Percentiles rank a stretch among this genome's conserved stretches.
phyloP scores from a whole-genome alignment of 2,113 vertebrate genomes.

The Harpagus bidentatus region DNA sequence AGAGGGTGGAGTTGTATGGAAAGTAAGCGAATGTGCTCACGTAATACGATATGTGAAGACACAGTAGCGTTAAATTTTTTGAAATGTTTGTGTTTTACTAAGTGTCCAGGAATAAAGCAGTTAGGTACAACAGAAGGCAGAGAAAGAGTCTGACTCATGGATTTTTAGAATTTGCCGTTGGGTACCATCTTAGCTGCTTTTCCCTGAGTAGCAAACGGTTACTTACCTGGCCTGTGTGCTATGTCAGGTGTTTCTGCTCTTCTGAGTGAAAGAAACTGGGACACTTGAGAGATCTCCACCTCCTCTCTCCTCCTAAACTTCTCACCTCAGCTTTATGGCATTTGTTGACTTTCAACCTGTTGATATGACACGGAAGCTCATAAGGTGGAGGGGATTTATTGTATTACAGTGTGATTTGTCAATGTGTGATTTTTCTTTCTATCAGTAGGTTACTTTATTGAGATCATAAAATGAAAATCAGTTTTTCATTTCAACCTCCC shows the following conservation, averaged over 20 bases:
- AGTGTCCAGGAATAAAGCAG: not conserved
- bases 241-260: not conserved
- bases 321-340: not conserved
- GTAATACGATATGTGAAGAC: not conserved
- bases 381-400: not conserved
- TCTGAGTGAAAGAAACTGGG: not conserved
- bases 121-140: not conserved
- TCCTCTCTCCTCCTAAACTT: not conserved
- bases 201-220: not conserved
- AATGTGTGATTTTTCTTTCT: slow-evolving; percentile 3
- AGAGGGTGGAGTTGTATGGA: not conserved
- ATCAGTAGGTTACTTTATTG: slow-evolving; percentile 29
- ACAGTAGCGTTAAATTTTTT: not conserved
- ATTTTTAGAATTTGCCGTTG: not conserved
- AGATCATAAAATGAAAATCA: slow-evolving; percentile 36
- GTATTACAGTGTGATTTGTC: not conserved
- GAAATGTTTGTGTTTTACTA: not conserved
- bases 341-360: slow-evolving; percentile 8
- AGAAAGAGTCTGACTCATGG: not conserved
- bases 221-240: not conserved
- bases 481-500: slow-evolving; percentile 21
- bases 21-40: not conserved
- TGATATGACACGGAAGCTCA: not conserved
- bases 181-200: not conserved
- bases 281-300: not conserved